Percentiles rank a stretch among this genome's conserved stretches.
phyloP scores from a whole-genome alignment of 1,140 invertebrate species.

The Dryas iulia region DNA sequence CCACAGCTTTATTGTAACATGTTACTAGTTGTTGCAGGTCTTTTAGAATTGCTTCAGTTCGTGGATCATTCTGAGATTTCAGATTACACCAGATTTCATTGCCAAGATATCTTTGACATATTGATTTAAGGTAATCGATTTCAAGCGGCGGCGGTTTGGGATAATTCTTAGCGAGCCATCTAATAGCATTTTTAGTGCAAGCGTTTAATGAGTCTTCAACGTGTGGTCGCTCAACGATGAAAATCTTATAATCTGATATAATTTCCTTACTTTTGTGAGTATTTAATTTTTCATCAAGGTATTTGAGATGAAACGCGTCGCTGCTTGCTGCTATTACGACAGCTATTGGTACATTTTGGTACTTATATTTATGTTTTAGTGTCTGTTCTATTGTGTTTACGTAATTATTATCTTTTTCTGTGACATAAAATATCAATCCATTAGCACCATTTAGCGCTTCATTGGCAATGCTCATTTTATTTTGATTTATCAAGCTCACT shows the following conservation, averaged over 20 bases:
- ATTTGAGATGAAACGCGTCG: constrained; percentile 21
- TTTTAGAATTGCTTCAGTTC: constrained; percentile 71
- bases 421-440: constrained; percentile 67
- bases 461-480: constrained; percentile 44
- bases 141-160: constrained; percentile 79
- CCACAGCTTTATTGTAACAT: constrained; percentile 84
- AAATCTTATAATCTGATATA: constrained; percentile 69
- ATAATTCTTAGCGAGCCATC: constrained; percentile 82
- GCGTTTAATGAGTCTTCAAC: constrained; percentile 53
- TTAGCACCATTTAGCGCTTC: constrained; percentile 71
- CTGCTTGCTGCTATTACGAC: constrained; percentile 51
- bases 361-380: constrained; percentile 68
- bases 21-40: constrained; percentile 82
- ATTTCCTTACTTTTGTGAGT: constrained; percentile 46
- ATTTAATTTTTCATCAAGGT: constrained; percentile 43
- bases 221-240: constrained; percentile 49
- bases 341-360: constrained; percentile 65
- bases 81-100: constrained; percentile 85
- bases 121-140: constrained; percentile 81
- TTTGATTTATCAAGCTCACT: constrained; percentile 52
- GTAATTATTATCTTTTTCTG: constrained; percentile 48
- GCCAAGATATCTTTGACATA: constrained; percentile 81
- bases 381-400: constrained; percentile 68
- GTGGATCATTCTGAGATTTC: constrained; percentile 74
- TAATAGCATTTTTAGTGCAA: constrained; percentile 76